These are phyloP conservation scores for Fragum whitleyi DNA, from an alignment of 2,888 invertebrate genomes.

Conservation along the genomic window DNA sequence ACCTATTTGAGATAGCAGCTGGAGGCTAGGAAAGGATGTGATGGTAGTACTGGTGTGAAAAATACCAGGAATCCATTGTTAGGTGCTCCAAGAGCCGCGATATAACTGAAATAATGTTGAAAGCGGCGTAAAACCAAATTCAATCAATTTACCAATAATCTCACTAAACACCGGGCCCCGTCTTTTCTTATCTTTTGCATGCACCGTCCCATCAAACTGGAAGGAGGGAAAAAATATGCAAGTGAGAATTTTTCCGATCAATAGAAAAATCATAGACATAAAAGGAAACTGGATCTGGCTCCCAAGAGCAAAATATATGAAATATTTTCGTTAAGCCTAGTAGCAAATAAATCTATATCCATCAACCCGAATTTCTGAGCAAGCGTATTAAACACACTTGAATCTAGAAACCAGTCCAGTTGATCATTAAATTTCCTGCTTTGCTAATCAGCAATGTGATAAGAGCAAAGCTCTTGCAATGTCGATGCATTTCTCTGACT, in stretches of 20 bases:
- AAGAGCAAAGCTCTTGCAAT: not conserved
- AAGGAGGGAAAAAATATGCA: conserved; percentile 49
- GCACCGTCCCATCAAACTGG: conserved; percentile 36
- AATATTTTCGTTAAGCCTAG: conserved; percentile 26
- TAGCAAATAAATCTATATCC: conserved; percentile 35
- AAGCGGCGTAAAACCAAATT: too few relatives aligned
- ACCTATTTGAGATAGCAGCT: too few relatives aligned
- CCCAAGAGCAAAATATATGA: conserved; percentile 5
- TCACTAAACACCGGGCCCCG: conserved; percentile 37
- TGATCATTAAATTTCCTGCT: conserved; percentile 2
- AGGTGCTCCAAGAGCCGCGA: too few relatives aligned
- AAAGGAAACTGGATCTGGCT: conserved; percentile 18
- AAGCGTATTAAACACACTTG: not conserved
- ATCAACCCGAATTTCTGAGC: not conserved
- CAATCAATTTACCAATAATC: too few relatives aligned
- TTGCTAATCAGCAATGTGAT: not conserved
- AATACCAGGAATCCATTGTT: too few relatives aligned
- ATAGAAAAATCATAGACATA: conserved; percentile 23
- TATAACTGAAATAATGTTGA: too few relatives aligned
- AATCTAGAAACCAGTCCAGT: not conserved
- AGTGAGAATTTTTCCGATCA: conserved; percentile 21
- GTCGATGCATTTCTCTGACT: not conserved
- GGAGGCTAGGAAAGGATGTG: too few relatives aligned
- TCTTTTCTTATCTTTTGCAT: conserved; percentile 42
- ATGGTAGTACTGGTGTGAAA: too few relatives aligned